Evolutionary conservation across 30 jellyfish, hydroid and myxozoan genomes (phyloP).

Genomic region (Aurelia aurita): DNA sequence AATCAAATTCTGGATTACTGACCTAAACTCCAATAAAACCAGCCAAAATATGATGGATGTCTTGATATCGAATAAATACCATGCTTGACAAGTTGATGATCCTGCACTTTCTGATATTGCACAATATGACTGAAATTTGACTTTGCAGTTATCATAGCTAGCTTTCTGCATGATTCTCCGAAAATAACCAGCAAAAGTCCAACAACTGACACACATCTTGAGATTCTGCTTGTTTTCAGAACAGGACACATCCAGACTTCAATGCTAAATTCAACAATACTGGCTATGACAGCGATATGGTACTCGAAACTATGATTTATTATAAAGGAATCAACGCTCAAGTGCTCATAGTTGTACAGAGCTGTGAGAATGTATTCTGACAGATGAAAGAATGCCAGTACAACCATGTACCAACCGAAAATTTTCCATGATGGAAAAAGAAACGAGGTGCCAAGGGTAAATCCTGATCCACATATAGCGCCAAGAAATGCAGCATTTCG

Average conservation of each 20-base stretch:
- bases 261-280: constrained; percentile 64
- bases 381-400: constrained; percentile 83
- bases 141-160: constrained; percentile 89
- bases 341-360: constrained; percentile 55
- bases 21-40: constrained; percentile 98
- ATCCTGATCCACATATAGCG: constrained; percentile 77
- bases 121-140: constrained; percentile 90
- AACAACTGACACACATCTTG: constrained; percentile 20
- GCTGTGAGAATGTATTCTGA: constrained; percentile 92
- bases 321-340: constrained; percentile 82
- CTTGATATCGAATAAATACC: constrained; percentile 85
- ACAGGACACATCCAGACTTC: constrained; percentile 70
- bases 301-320: constrained; percentile 90
- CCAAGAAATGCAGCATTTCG: constrained; percentile 89
- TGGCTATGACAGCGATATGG: constrained; percentile 72
- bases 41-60: constrained; percentile 97
- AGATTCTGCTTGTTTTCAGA: constrained; percentile 35
- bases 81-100: constrained; percentile 79
- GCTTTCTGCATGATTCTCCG: constrained; percentile 83
- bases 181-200: constrained; percentile 74
- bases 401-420: constrained; percentile 69
- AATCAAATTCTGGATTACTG: constrained; percentile 2
- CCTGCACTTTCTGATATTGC: constrained; percentile 63
- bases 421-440: constrained; percentile 66
- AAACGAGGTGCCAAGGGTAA: constrained; percentile 32